phyloP scores from a whole-genome alignment of 2,797 vertebrate genomes.

The Hoplostethus mediterraneus region DNA sequence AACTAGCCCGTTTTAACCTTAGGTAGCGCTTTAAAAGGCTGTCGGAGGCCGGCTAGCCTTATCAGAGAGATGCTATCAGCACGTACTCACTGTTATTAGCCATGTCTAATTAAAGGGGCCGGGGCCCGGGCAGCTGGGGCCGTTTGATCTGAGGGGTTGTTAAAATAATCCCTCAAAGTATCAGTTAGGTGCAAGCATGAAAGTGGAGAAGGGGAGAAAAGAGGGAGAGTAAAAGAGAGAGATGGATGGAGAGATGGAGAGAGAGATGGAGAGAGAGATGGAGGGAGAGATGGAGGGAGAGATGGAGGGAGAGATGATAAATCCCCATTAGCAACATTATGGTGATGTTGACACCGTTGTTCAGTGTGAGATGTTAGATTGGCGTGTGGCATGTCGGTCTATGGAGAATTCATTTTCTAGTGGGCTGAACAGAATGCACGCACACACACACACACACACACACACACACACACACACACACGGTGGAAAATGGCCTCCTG shows the following conservation, averaged over 20 bases:
- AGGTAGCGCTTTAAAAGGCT: conserved; percentile 63
- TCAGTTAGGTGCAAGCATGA: conserved; percentile 72
- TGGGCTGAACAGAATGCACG: conserved; percentile 75
- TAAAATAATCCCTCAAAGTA: conserved; percentile 83
- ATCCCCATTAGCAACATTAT: conserved; percentile 92
- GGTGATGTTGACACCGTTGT: conserved; percentile 97
- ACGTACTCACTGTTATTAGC: conserved; percentile 89
- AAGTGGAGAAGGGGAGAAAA: conserved; percentile 64
- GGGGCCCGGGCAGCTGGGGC: conserved; percentile 83
- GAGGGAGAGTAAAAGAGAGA: conserved; percentile 6
- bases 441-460: conserved; percentile 50
- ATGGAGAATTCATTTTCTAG: conserved; percentile 94
- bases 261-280: conserved; percentile 48
- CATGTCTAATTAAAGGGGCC: conserved; percentile 91
- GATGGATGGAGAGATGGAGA: conserved; percentile 37
- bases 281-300: conserved; percentile 68
- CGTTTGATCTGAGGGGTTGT: conserved; percentile 87
- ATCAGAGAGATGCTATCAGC: conserved; percentile 85
- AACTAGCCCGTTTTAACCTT: conserved; percentile 73
- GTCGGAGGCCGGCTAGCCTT: conserved; percentile 58
- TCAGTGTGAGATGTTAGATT: conserved; percentile 89
- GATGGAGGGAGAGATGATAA: conserved; percentile 83
- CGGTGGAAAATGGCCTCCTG: conserved; percentile 76
- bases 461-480: conserved; percentile 26
- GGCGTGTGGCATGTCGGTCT: conserved; percentile 93